Evolutionary conservation across 1,140 invertebrate genomes (phyloP).

Genomic region (Drosophila asahinai): DNA sequence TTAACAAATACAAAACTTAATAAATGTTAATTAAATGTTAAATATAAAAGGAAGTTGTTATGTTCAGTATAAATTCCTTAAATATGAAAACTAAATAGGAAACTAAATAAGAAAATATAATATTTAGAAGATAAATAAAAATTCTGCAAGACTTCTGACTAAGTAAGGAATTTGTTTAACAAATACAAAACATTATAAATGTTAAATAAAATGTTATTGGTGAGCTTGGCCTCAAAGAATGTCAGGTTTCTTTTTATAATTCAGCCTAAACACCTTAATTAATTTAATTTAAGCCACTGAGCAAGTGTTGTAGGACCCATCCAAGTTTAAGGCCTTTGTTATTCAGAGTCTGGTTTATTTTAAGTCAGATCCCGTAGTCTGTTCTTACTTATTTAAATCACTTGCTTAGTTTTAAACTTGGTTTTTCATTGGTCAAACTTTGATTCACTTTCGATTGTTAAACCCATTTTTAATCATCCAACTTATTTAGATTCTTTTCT

Average conservation of each 20-base stretch:
- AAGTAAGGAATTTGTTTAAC: too few relatives aligned
- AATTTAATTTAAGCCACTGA: background rate
- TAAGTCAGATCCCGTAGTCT: background rate
- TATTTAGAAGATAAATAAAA: too few relatives aligned
- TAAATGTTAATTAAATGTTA: too few relatives aligned
- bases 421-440: background rate
- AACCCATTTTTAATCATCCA: conserved; percentile 3
- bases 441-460: conserved; percentile 17
- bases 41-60: too few relatives aligned
- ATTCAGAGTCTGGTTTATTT: too few relatives aligned
- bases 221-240: background rate
- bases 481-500: conserved; percentile 16
- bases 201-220: background rate
- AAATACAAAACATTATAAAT: too few relatives aligned
- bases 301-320: too few relatives aligned
- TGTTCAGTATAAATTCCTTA: too few relatives aligned
- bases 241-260: background rate
- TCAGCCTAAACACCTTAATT: background rate
- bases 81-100: too few relatives aligned
- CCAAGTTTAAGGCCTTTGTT: background rate
- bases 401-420: background rate
- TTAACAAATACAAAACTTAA: too few relatives aligned
- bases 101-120: too few relatives aligned
- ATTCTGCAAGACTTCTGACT: too few relatives aligned
- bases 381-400: background rate